phyloP scores from a whole-genome alignment of 1,140 invertebrate species.

The Panagrolaimus sp. region DNA sequence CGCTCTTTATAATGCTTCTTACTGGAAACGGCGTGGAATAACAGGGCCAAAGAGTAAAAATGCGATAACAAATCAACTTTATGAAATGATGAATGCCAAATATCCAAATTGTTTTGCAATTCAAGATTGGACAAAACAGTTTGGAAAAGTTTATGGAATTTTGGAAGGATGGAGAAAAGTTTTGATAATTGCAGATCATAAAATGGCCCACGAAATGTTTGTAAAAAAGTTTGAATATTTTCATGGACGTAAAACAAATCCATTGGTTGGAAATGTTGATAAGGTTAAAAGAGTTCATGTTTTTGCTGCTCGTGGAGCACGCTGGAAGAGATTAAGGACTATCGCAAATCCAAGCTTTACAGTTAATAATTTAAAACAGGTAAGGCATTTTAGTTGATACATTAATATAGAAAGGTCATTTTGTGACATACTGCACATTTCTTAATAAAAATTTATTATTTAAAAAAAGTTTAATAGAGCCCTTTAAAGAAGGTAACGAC shows the following conservation, averaged over 20 bases:
- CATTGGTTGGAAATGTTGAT: constrained; percentile 28
- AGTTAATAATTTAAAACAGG: constrained; percentile 59
- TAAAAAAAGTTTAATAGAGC: too few relatives aligned
- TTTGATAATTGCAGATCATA: constrained; percentile 59
- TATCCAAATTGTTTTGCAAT: constrained; percentile 23
- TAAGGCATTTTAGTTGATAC: constrained; percentile 27
- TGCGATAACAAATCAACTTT: neutral
- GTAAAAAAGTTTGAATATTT: constrained; percentile 61
- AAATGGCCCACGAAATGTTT: constrained; percentile 60
- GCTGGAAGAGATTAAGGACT: constrained; percentile 60
- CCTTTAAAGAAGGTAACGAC: too few relatives aligned
- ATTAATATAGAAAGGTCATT: too few relatives aligned
- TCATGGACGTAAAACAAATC: constrained; percentile 51
- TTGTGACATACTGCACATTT: too few relatives aligned
- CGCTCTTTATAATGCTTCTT: neutral
- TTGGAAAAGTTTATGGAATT: constrained; percentile 60
- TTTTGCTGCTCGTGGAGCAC: constrained; percentile 43
- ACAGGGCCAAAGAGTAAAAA: neutral
- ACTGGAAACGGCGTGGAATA: neutral
- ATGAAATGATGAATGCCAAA: neutral
- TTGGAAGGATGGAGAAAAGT: constrained; percentile 52
- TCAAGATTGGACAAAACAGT: constrained; percentile 58
- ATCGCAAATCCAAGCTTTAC: constrained; percentile 60
- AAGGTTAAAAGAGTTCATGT: constrained; percentile 32
- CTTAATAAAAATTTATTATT: too few relatives aligned